These are phyloP conservation scores for Tragulus kanchil DNA, from an alignment of 2,113 vertebrate species.

Conservation along the genomic window DNA sequence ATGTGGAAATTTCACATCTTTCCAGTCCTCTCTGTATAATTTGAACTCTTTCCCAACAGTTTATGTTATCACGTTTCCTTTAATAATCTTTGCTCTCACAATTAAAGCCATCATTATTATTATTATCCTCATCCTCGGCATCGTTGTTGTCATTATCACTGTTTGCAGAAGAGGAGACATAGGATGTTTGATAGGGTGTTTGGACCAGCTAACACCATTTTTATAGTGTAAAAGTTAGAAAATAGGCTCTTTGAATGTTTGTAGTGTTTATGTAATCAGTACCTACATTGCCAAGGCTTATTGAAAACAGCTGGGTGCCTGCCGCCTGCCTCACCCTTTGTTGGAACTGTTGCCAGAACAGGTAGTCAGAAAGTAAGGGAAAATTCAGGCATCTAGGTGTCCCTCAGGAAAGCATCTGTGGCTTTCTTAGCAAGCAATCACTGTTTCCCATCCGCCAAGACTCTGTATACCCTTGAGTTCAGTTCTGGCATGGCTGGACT, in stretches of 20 bases:
- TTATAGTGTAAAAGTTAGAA: constrained; percentile 73
- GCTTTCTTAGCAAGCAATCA: constrained; percentile 91
- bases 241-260: constrained; percentile 76
- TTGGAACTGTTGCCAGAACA: constrained; percentile 89
- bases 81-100: constrained; percentile 70
- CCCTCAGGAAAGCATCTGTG: constrained; percentile 94
- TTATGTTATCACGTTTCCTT: constrained; percentile 22
- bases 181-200: constrained; percentile 56
- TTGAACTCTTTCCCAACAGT: constrained; percentile 10
- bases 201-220: constrained; percentile 77
- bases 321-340: constrained; percentile 78
- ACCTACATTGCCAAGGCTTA: constrained; percentile 85
- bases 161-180: constrained; percentile 29
- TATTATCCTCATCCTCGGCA: constrained; percentile 23
- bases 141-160: constrained; percentile 55
- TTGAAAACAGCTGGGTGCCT: constrained; percentile 88
- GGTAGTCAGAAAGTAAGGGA: constrained; percentile 89
- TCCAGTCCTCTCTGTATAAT: constrained; percentile 44
- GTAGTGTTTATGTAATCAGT: constrained; percentile 79
- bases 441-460: constrained; percentile 92
- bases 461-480: constrained; percentile 90
- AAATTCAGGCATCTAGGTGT: constrained; percentile 87
- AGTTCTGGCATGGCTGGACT: constrained; percentile 90
- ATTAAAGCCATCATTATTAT: constrained; percentile 43
- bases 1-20: background rate